Base-by-base conservation (phyloP, 2,797 vertebrate genomes). In the Otolemur crassicaudatus region DNA sequence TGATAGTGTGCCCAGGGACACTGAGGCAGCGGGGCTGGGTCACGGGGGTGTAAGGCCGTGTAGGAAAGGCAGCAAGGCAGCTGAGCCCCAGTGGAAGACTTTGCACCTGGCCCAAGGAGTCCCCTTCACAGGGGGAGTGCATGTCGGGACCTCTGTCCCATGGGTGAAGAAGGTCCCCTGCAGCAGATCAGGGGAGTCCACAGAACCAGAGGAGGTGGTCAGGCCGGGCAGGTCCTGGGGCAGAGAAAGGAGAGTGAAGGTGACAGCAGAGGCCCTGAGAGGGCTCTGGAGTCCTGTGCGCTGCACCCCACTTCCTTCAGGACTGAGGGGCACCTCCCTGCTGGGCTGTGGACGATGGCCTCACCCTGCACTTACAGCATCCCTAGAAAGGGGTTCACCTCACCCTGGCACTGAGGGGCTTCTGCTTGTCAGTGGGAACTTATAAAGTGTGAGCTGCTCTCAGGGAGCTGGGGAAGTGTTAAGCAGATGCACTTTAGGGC, bases 301-400 rank as follows among this genome's bases (percentile, higher is more conserved):
- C 76, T 23, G 31, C 20, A 8, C 53, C 20, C 3, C 1, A 10
- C n/a, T 56, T 56, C 60, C 5, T 1, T n/a, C 34, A 6, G 7
- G 23, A 63, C 56, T 65, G 34, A 27, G 69, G 4, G 37, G 25
- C 17, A 23, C 22, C 27, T 22, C 49, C 25, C 13, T 61, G 61
- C 3, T 16, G 3, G 6, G 9, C 17, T 3, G 0, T 31, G 0
- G 0, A 2, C 1, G 13, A 20, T 7, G 5, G 27, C 14, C 90
- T 17, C 1, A 2, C 3, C 2, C 79, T 46, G 7, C 49, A 16
- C 49, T 53, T 16, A 53, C 14, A 53, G 14, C 49, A 53, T 14
- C 49, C 49, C 49, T 16, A 16, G 49, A 53, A 53, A 53, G 49
- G 49, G 49, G 49, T 53, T 16, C 49, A 53, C 49, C 49, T 53